Evolutionary conservation across 1,140 invertebrate genomes (phyloP).

Genomic region (Drosophila kikkawai): DNA sequence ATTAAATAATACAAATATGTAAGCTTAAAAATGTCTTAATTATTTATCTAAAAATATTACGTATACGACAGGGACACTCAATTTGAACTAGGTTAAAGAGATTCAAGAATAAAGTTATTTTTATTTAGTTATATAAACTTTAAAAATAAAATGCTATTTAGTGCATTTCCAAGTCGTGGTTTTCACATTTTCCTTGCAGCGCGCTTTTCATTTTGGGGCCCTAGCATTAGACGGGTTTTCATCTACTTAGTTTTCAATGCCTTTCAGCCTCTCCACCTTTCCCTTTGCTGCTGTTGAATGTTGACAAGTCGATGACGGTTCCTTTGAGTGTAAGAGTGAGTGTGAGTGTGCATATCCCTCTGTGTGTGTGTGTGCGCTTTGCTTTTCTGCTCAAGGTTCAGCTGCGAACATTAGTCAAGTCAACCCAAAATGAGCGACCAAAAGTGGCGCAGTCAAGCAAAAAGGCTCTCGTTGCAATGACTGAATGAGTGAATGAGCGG

Average conservation of each 20-base stretch:
- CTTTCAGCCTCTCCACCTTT: constrained; percentile 19
- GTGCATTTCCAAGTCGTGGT: not conserved
- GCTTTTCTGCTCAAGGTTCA: constrained; percentile 35
- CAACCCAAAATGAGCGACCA: constrained; percentile 76
- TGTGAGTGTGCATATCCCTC: not conserved
- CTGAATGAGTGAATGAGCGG: constrained; percentile 50
- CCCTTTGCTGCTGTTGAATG: constrained; percentile 11
- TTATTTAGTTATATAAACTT: not conserved
- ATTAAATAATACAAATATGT: not conserved
- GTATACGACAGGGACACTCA: not conserved
- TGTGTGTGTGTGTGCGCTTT: constrained; percentile 41
- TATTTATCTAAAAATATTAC: not conserved
- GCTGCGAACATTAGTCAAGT: constrained; percentile 74
- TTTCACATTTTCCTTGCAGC: not conserved
- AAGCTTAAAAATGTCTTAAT: not conserved
- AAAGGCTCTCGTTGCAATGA: constrained; percentile 66
- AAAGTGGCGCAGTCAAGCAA: constrained; percentile 69
- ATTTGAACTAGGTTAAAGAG: not conserved
- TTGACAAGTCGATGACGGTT: constrained; percentile 68
- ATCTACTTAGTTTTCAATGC: constrained; percentile 60
- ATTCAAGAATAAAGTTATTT: not conserved
- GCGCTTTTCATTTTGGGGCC: constrained; percentile 2
- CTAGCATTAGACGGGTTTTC: constrained; percentile 35
- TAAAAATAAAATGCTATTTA: not conserved
- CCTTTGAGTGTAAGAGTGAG: constrained; percentile 3